Base-by-base conservation (phyloP, 2,888 invertebrate genomes). In the Calliopum simillimum region DNA sequence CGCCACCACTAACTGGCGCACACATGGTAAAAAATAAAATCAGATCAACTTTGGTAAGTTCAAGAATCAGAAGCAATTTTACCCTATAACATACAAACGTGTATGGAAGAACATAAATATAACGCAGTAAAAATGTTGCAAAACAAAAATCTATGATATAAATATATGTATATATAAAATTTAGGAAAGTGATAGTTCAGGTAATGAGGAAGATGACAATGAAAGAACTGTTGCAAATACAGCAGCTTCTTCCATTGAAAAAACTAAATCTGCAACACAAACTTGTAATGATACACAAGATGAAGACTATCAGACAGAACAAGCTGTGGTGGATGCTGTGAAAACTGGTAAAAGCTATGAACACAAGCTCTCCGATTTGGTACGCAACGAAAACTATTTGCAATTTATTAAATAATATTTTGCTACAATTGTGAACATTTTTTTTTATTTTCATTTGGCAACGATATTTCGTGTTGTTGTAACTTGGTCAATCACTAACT, bases 161-260 rank as follows among this genome's bases (percentile, higher is more conserved):
- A 61, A 21, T 33, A 69, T 64, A 16, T 33, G 64, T 64, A 16
- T 55, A 46, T 44, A 56, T 46, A 64, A 53, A 69, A 82, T 81
- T 77, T 81, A 84, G 84, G 83, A 79, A 71, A 82, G 83, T 81
- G 84, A 84, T 78, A 82, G 80, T 78, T 78, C 80, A 76, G 78
- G 77, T 76, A 77, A 77, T 73, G 82, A 84, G 75, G 80, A 81
- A 72, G 77, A 76, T 72, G 91, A 91, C 79, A 91, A 92, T 80
- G 87, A 90, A 68, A 86, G 41, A 47, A 49, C 19, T 41, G 16
- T 13, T 58, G 47, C 49, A 5, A 49, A 21, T 12, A 43, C 21
- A 41, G 13, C 58, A 59, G 8, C 47, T 33, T 41, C 67, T 25
- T 46, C 16, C 41, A 56, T 33, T 63, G 49, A 14, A 33, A 23